Percentiles rank a stretch among this genome's conserved stretches.
These are phyloP conservation scores for Malaclemys terrapin DNA, from an alignment of 2,113 vertebrate genomes.

Conservation along the genomic window DNA sequence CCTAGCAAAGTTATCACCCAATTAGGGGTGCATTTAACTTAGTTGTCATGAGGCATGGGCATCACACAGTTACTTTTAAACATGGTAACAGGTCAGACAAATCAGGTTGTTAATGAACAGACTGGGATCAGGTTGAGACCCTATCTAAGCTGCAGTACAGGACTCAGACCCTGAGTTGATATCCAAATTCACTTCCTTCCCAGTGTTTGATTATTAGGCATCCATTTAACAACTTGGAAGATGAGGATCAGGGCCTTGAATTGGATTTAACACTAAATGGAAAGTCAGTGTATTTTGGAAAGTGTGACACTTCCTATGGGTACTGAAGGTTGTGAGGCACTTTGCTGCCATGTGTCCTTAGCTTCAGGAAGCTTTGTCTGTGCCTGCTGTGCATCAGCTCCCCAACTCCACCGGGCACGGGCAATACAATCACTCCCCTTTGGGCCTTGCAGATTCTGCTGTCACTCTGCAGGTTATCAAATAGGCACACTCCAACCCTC, in stretches of 20 bases:
- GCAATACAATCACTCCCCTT: not conserved
- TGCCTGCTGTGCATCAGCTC: not conserved
- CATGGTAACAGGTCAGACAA: not conserved
- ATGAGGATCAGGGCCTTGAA: not conserved
- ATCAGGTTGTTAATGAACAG: not conserved
- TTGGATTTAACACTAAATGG: not conserved
- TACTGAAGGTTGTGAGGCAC: not conserved
- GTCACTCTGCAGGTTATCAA: not conserved
- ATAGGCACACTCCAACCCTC: not conserved
- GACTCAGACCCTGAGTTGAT: not conserved
- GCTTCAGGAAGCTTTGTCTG: not conserved
- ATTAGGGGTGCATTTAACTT: not conserved
- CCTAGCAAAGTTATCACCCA: not conserved
- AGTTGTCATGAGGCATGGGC: not conserved
- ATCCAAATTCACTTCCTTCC: not conserved
- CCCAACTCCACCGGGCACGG: not conserved
- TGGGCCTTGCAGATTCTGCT: not conserved
- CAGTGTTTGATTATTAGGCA: not conserved
- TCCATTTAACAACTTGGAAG: not conserved
- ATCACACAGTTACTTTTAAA: not conserved
- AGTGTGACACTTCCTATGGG: not conserved
- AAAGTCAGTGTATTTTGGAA: not conserved
- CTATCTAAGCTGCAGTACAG: accelerated
- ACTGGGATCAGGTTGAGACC: not conserved
- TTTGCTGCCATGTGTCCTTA: not conserved